Conservation (phyloP, 2,888 invertebrate genomes). For the Oegoconia quadripuncta region DNA sequence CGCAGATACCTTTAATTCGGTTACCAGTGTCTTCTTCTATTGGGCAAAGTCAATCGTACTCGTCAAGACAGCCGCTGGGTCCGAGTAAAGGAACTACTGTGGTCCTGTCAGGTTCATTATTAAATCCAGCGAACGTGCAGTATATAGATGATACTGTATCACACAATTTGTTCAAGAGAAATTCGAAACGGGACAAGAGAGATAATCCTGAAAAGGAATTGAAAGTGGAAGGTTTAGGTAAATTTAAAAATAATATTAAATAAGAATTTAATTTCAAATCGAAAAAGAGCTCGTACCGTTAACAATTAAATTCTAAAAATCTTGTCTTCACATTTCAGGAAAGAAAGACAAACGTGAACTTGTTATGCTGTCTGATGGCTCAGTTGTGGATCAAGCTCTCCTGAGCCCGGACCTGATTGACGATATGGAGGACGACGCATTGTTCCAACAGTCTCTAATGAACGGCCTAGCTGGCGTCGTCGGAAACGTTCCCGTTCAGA, state of each 20-base stretch:
- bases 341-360: slow-evolving; percentile 83
- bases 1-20: slow-evolving; percentile 33
- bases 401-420: slow-evolving; percentile 57
- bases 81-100: slow-evolving; percentile 50
- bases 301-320: neutral
- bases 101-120: slow-evolving; percentile 58
- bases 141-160: slow-evolving; percentile 76
- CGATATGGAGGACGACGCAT: slow-evolving; percentile 50
- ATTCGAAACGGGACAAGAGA: slow-evolving; percentile 65
- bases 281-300: neutral
- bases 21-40: slow-evolving; percentile 30
- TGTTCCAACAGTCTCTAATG: slow-evolving; percentile 76
- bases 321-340: slow-evolving; percentile 33
- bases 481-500: slow-evolving; percentile 79
- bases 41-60: slow-evolving; percentile 33
- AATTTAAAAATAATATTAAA: slow-evolving; percentile 7
- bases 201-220: slow-evolving; percentile 71
- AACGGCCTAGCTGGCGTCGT: slow-evolving; percentile 85
- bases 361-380: slow-evolving; percentile 82
- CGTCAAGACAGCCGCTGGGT: slow-evolving; percentile 13
- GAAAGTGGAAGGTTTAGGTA: slow-evolving; percentile 44
- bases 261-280: too few relatives aligned
- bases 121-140: slow-evolving; percentile 81
- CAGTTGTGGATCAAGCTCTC: slow-evolving; percentile 82
- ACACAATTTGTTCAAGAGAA: slow-evolving; percentile 75